phyloP scores from a whole-genome alignment of 2,797 vertebrate genomes.

The Microhierax caerulescens region DNA sequence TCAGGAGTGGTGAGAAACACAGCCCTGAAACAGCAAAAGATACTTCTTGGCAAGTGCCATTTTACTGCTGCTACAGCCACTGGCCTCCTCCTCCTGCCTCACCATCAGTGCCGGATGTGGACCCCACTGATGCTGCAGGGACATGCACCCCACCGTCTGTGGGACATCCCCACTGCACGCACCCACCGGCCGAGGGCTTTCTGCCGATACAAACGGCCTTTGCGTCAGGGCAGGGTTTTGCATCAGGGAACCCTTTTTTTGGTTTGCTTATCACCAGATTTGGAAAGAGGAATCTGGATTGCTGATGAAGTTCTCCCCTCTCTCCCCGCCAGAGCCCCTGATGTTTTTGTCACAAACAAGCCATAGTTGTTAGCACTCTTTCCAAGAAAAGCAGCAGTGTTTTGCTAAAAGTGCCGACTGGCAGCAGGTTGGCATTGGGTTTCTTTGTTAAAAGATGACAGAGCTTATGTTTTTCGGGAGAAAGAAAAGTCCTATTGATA shows the following conservation, averaged over 20 bases:
- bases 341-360: neutral
- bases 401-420: slow-evolving; percentile 43
- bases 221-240: neutral
- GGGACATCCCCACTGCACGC: rapidly evolving
- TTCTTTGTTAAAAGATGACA: slow-evolving; percentile 66
- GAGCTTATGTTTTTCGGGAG: slow-evolving; percentile 48
- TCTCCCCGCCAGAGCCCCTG: neutral
- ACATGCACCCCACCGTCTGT: rapidly evolving
- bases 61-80: neutral
- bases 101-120: neutral
- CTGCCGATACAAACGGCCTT: neutral
- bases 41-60: neutral
- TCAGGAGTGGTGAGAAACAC: neutral
- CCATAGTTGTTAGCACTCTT: slow-evolving; percentile 17
- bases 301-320: neutral
- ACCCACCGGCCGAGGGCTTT: neutral
- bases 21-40: neutral
- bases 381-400: slow-evolving; percentile 54
- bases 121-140: neutral
- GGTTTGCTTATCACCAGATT: neutral
- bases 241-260: neutral
- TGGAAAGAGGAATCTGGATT: neutral
- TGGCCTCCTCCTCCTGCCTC: neutral
- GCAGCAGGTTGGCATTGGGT: slow-evolving; percentile 60
- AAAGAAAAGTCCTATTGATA: slow-evolving; percentile 66